These are phyloP conservation scores for Lymantria dispar DNA, from an alignment of 2,888 invertebrate genomes.

Conservation along the genomic window DNA sequence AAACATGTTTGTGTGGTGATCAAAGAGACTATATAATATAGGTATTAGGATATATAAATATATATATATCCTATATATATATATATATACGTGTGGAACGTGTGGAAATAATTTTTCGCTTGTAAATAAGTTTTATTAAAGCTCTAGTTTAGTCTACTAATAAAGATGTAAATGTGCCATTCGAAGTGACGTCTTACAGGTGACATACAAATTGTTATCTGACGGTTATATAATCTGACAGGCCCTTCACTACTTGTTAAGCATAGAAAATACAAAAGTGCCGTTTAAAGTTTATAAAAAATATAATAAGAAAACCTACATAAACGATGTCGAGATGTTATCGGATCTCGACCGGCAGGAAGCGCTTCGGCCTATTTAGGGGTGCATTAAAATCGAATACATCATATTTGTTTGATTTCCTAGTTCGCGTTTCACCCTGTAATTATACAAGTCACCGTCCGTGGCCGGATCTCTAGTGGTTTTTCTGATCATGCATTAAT, in stretches of 20 bases:
- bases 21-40: too few species aligned
- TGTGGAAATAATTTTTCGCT: too few species aligned
- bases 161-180: neutral
- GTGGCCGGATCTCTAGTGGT: constrained; percentile 70
- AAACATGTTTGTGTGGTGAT: too few species aligned
- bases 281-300: constrained; percentile 57
- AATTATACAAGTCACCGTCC: constrained; percentile 80
- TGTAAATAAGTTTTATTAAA: constrained; percentile 33
- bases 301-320: constrained; percentile 58
- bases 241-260: constrained; percentile 64
- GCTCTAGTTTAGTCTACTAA: constrained; percentile 3
- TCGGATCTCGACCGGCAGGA: constrained; percentile 69
- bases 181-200: constrained; percentile 7
- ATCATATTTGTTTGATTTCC: constrained; percentile 84
- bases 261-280: constrained; percentile 63
- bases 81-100: too few species aligned
- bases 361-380: constrained; percentile 80
- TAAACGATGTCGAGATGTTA: constrained; percentile 72
- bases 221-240: constrained; percentile 64
- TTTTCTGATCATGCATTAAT: constrained; percentile 79
- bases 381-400: constrained; percentile 83
- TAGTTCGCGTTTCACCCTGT: constrained; percentile 80
- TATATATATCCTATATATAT: too few species aligned
- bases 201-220: constrained; percentile 52
- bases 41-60: too few species aligned